These are phyloP conservation scores for Drosophila ustulata DNA, from an alignment of 2,888 invertebrate species.

Conservation along the genomic window DNA sequence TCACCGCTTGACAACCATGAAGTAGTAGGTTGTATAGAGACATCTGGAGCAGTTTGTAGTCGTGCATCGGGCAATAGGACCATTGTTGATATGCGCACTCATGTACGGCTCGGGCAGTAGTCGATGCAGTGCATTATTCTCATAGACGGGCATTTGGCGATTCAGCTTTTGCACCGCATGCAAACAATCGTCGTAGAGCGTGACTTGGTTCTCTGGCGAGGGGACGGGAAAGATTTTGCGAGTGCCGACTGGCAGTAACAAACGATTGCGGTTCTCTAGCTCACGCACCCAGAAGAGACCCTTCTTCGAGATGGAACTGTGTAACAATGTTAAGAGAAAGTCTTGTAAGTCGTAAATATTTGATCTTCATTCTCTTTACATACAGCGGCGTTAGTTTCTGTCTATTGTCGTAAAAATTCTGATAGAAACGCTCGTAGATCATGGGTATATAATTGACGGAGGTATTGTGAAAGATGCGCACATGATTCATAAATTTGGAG, in stretches of 20 bases:
- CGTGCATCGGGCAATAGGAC: conserved; percentile 83
- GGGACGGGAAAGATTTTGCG: conserved; percentile 77
- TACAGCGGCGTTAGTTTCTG: conserved; percentile 79
- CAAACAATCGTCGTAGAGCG: conserved; percentile 82
- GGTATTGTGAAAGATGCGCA: conserved; percentile 84
- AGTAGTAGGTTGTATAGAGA: conserved; percentile 83
- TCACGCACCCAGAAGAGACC: conserved; percentile 82
- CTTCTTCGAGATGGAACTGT: conserved; percentile 54
- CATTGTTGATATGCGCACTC: conserved; percentile 82
- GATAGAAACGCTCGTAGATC: conserved; percentile 83
- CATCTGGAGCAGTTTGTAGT: conserved; percentile 78
- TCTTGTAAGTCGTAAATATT: not conserved
- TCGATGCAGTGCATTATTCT: conserved; percentile 71
- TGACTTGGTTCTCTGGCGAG: conserved; percentile 78
- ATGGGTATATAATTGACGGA: conserved; percentile 84
- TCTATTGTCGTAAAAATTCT: conserved; percentile 83
- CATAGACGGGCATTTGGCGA: conserved; percentile 76
- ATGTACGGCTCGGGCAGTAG: conserved; percentile 81
- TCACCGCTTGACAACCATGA: conserved; percentile 84
- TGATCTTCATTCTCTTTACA: conserved; percentile 31
- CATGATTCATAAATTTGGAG: conserved; percentile 82
- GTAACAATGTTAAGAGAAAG: not conserved
- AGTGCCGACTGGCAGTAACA: conserved; percentile 83
- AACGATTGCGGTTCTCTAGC: conserved; percentile 76
- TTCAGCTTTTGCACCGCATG: conserved; percentile 78